A percentile compares a stretch with the other conserved stretches of the same genome.
These are phyloP conservation scores for Chiridota heheva DNA, from an alignment of 35 echinoderm and acorn worm genomes.

Conservation along the genomic window DNA sequence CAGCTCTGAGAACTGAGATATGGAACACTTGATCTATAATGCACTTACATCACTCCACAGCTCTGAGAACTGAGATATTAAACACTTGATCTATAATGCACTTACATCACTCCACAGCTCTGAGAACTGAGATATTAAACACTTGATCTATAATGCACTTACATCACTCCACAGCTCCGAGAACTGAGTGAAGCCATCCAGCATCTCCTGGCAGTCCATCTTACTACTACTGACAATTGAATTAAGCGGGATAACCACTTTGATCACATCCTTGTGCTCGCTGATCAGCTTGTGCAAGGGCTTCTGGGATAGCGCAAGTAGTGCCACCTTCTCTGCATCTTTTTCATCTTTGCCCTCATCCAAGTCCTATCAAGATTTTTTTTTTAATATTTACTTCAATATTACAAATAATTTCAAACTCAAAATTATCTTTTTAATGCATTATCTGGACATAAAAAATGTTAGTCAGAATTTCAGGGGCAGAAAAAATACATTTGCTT, in stretches of 20 bases:
- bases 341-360: conserved; percentile 97
- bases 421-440: neutral
- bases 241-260: conserved; percentile 92
- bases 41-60: too few species aligned
- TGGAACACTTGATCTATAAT: too few species aligned
- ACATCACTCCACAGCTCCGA: conserved; percentile 92
- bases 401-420: neutral
- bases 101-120: conserved; percentile 53
- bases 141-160: conserved; percentile 25
- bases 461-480: neutral
- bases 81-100: too few species aligned
- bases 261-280: conserved; percentile 97
- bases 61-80: too few species aligned
- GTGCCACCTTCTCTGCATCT: conserved; percentile 86
- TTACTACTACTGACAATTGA: conserved; percentile 91
- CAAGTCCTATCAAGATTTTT: conserved; percentile 60
- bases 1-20: too few species aligned
- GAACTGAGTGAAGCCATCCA: conserved; percentile 76
- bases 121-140: conserved; percentile 11
- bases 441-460: neutral
- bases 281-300: conserved; percentile 92
- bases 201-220: conserved; percentile 78
- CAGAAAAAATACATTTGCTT: too few species aligned
- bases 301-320: conserved; percentile 79
- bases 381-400: conserved; percentile 4